Evolutionary conservation across 2,888 invertebrate species (phyloP).

Genomic region (Brachyptera risi): DNA sequence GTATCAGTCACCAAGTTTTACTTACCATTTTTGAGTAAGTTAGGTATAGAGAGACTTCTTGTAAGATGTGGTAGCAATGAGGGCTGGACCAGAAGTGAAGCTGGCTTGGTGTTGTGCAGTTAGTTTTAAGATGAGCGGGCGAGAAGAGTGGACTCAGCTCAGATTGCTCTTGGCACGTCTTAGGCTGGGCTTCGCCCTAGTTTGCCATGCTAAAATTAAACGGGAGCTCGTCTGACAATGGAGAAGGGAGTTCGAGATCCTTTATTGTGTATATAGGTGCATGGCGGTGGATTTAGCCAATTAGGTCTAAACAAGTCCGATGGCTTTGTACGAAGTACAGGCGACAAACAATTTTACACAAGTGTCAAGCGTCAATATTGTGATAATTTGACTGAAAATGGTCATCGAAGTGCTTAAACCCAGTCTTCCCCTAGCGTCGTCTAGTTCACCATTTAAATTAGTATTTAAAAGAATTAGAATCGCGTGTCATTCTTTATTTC

Average conservation of each 20-base stretch:
- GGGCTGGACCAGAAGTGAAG: constrained; percentile 75
- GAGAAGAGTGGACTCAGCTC: constrained; percentile 10
- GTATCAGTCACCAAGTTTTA: constrained; percentile 32
- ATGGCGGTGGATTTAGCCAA: too few relatives aligned
- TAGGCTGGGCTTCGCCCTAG: constrained; percentile 7
- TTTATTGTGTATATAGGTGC: constrained; percentile 9
- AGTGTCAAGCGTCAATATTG: too few relatives aligned
- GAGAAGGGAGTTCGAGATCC: constrained; percentile 1
- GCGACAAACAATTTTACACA: too few relatives aligned
- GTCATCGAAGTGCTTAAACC: too few relatives aligned
- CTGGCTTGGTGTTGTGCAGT: constrained; percentile 36
- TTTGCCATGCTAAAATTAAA: constrained; percentile 4
- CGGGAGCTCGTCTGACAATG: constrained; percentile 4
- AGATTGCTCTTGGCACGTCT: neutral
- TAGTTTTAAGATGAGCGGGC: constrained; percentile 26
- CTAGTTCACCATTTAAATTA: too few relatives aligned
- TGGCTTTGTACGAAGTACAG: too few relatives aligned
- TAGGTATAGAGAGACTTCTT: constrained; percentile 49
- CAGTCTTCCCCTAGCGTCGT: too few relatives aligned
- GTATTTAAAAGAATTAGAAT: too few relatives aligned
- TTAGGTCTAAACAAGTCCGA: too few relatives aligned
- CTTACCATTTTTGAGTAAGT: constrained; percentile 68
- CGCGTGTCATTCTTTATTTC: too few relatives aligned
- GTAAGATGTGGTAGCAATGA: constrained; percentile 63
- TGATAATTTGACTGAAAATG: too few relatives aligned